These are phyloP conservation scores for Syngnathus acus DNA, from an alignment of 2,797 vertebrate genomes.

Conservation along the genomic window DNA sequence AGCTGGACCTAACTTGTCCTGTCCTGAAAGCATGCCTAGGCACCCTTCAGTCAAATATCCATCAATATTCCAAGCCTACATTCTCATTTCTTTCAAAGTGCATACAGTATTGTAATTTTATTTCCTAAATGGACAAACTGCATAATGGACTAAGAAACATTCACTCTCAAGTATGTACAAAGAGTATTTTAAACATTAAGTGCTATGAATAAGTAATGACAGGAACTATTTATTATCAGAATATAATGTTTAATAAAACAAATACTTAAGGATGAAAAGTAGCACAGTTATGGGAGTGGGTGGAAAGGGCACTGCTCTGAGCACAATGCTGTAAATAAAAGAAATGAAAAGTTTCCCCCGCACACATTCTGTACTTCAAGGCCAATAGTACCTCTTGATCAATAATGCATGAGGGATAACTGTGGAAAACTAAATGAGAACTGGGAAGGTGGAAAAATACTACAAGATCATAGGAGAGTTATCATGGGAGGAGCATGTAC, in stretches of 20 bases:
- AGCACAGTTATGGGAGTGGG: constrained; percentile 1
- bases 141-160: constrained; percentile 35
- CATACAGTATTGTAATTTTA: neutral
- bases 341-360: constrained; percentile 18
- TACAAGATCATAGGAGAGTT: constrained; percentile 17
- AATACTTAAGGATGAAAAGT: neutral
- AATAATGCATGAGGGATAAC: constrained; percentile 45
- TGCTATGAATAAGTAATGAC: neutral
- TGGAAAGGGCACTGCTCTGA: constrained; percentile 5
- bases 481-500: constrained; percentile 23
- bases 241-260: constrained; percentile 3
- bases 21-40: neutral
- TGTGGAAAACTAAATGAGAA: constrained; percentile 32
- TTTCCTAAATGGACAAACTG: constrained; percentile 23
- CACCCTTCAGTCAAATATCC: neutral
- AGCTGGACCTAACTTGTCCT: neutral
- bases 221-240: constrained; percentile 7
- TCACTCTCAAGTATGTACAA: neutral
- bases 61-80: neutral
- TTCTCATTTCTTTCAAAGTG: neutral
- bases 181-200: neutral
- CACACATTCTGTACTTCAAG: constrained; percentile 14
- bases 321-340: constrained; percentile 21
- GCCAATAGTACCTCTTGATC: constrained; percentile 27
- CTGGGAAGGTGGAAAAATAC: constrained; percentile 26